Percentiles rank a stretch among this genome's conserved stretches.
These are phyloP conservation scores for Zenarchopterus dispar DNA, from an alignment of 2,797 vertebrate species.

Conservation along the genomic window DNA sequence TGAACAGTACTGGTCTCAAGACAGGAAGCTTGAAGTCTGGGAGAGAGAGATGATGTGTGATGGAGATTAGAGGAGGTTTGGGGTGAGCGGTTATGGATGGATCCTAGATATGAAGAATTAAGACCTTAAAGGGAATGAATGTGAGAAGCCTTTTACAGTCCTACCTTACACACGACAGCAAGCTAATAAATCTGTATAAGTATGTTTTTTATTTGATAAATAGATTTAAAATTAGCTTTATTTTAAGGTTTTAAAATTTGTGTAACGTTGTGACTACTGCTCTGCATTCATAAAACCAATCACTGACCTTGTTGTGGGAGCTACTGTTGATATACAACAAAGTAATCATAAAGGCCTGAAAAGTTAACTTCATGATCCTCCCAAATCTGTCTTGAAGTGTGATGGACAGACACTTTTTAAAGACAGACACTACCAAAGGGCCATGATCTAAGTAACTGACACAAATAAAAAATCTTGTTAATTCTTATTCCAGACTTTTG, in stretches of 20 bases:
- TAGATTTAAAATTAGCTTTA: neutral
- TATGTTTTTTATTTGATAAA: neutral
- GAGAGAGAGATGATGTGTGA: constrained; percentile 11
- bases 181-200: neutral
- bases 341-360: too few relatives aligned
- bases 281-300: too few relatives aligned
- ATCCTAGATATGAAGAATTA: neutral
- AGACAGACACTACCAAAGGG: too few relatives aligned
- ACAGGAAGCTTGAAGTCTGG: constrained; percentile 10
- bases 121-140: neutral
- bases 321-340: too few relatives aligned
- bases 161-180: constrained; percentile 11
- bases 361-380: too few relatives aligned
- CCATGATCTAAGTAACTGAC: too few relatives aligned
- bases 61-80: neutral
- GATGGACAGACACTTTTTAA: too few relatives aligned
- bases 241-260: neutral
- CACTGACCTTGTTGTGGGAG: too few relatives aligned
- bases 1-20: constrained; percentile 5
- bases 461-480: too few relatives aligned
- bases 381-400: too few relatives aligned
- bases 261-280: neutral
- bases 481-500: too few relatives aligned
- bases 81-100: neutral
- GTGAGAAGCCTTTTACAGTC: neutral